Conservation (phyloP, 2,113 vertebrate species). For the Gasterosteus aculeatus region DNA sequence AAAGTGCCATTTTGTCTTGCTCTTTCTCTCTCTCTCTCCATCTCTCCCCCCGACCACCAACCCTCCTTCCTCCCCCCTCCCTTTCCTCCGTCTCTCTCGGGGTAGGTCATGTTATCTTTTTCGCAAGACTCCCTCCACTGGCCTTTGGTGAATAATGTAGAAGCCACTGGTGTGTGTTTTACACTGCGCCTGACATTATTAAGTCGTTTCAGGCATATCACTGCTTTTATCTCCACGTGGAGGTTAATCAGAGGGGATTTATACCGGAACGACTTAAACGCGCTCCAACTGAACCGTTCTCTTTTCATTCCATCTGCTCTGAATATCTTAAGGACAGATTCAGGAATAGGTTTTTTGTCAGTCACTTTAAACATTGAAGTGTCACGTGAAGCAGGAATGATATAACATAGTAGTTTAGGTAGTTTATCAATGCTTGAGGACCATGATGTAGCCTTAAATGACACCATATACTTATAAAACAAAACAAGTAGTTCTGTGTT, state of each 20-base stretch:
- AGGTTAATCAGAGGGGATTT: conserved; percentile 79
- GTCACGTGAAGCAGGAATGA: conserved; percentile 19
- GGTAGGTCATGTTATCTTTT: conserved; percentile 80
- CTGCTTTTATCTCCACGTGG: conserved; percentile 73
- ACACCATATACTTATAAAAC: not conserved
- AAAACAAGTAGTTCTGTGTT: not conserved
- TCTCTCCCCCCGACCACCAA: not conserved
- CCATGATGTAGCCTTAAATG: not conserved
- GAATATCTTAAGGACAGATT: conserved; percentile 44
- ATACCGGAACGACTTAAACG: conserved; percentile 54
- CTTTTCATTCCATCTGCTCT: conserved; percentile 20
- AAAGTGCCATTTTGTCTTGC: conserved; percentile 11
- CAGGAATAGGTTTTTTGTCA: conserved; percentile 8
- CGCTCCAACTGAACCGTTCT: conserved; percentile 28
- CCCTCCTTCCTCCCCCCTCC: not conserved
- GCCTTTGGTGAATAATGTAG: conserved; percentile 80
- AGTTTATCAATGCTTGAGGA: not conserved
- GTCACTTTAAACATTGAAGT: conserved; percentile 9
- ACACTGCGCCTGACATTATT: conserved; percentile 78
- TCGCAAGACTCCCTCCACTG: conserved; percentile 72
- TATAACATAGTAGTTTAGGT: not conserved
- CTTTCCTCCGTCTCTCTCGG: conserved; percentile 28
- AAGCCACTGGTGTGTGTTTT: conserved; percentile 79
- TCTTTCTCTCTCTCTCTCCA: conserved; percentile 5
- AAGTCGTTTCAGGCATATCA: conserved; percentile 75